Conservation (phyloP, 2,888 invertebrate genomes). For the Antheraea assamensis region DNA sequence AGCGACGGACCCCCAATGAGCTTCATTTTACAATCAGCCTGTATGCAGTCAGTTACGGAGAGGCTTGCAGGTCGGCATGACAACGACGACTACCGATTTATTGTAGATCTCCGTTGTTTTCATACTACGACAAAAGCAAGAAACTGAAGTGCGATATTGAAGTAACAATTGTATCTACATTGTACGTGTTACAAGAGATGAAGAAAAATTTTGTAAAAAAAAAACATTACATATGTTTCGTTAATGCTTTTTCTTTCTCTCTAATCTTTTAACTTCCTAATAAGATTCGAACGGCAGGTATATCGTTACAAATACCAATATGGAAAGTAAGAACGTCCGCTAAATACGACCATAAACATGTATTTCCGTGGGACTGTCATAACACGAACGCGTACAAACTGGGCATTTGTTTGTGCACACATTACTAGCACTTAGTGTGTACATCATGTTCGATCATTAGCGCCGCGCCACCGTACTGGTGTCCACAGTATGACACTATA, state of each 20-base stretch:
- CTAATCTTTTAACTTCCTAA: slow-evolving; percentile 11
- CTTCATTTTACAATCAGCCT: too few species aligned
- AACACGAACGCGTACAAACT: slow-evolving; percentile 35
- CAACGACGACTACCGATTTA: too few species aligned
- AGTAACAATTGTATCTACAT: too few species aligned
- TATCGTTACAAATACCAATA: slow-evolving; percentile 29
- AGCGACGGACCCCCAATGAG: too few species aligned
- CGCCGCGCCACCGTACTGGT: slow-evolving; percentile 21
- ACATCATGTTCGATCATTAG: slow-evolving; percentile 60
- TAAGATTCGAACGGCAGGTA: slow-evolving; percentile 15
- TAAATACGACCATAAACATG: slow-evolving; percentile 57
- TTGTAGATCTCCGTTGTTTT: too few species aligned
- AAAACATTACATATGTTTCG: background rate
- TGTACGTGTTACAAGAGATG: background rate
- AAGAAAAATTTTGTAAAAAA: background rate
- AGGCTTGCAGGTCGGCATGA: too few species aligned
- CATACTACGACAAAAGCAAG: too few species aligned
- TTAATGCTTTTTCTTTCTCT: background rate
- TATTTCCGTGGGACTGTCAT: slow-evolving; percentile 66
- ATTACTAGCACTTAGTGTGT: slow-evolving; percentile 56
- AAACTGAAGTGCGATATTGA: too few species aligned
- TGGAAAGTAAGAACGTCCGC: slow-evolving; percentile 41
- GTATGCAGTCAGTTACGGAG: too few species aligned
- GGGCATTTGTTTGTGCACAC: slow-evolving; percentile 50
- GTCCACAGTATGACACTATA: background rate